phyloP scores from a whole-genome alignment of 1,140 invertebrate genomes.

The Drosophila funebris region DNA sequence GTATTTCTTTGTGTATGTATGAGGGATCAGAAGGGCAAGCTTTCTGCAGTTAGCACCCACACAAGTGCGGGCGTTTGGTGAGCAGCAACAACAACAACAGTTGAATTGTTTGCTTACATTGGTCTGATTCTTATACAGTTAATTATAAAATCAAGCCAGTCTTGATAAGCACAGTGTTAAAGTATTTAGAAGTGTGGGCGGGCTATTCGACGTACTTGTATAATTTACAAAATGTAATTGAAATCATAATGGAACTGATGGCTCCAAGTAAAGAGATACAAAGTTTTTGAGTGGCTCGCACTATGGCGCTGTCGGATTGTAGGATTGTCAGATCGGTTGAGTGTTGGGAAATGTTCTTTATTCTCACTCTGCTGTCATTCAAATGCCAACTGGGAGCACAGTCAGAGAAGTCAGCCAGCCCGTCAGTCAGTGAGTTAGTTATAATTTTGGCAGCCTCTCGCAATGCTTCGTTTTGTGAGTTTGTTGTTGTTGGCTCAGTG shows the following conservation, averaged over 20 bases:
- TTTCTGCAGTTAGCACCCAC: too few species aligned
- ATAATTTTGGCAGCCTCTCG: slow-evolving; percentile 44
- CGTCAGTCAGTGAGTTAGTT: slow-evolving; percentile 36
- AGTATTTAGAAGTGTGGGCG: too few species aligned
- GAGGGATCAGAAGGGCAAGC: too few species aligned
- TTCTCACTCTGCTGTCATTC: slow-evolving; percentile 28
- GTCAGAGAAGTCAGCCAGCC: slow-evolving; percentile 13
- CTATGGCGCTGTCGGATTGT: slow-evolving; percentile 21
- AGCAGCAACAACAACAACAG: too few species aligned
- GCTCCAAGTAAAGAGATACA: not conserved
- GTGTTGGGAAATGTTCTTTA: slow-evolving; percentile 38
- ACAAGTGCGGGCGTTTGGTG: too few species aligned
- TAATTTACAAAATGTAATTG: slow-evolving; percentile 18
- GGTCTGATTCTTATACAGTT: too few species aligned
- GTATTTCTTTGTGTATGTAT: too few species aligned
- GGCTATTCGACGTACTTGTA: not conserved
- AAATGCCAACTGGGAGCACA: slow-evolving; percentile 12
- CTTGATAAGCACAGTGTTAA: too few species aligned
- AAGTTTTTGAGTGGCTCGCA: slow-evolving; percentile 22
- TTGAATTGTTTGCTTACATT: too few species aligned
- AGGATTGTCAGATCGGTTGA: not conserved
- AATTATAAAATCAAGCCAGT: too few species aligned
- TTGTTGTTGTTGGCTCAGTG: slow-evolving; percentile 32
- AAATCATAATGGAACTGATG: slow-evolving; percentile 40
- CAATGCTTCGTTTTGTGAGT: slow-evolving; percentile 39